Percentiles rank a stretch among this genome's conserved stretches.
Evolutionary conservation across 2,888 invertebrate genomes (phyloP).

Genomic region (Sarcophaga carnaria): DNA sequence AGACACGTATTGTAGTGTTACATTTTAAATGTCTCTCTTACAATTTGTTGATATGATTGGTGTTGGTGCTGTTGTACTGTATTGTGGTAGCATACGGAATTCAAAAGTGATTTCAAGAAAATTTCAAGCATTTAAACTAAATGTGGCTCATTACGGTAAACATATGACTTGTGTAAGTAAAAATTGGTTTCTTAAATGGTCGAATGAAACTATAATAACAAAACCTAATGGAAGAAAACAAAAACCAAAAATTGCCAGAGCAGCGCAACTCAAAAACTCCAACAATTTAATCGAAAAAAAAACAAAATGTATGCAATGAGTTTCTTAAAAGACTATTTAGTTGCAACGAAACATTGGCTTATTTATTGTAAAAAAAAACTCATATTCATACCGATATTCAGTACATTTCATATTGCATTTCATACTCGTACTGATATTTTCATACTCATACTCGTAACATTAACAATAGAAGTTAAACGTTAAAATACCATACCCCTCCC

Average conservation of each 20-base stretch:
- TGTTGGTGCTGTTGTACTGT: not conserved
- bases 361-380: slow-evolving; percentile 20
- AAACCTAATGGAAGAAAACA: not conserved
- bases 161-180: slow-evolving; percentile 60
- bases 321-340: no score
- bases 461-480: slow-evolving; percentile 38
- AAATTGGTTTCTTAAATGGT: not conserved
- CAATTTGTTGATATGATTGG: not conserved
- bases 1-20: slow-evolving; percentile 32
- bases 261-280: not conserved
- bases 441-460: not conserved
- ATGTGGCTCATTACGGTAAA: slow-evolving; percentile 67
- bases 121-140: slow-evolving; percentile 63
- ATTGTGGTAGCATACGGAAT: slow-evolving; percentile 48
- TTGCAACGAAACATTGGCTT: slow-evolving; percentile 39
- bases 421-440: no score
- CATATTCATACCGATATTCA: slow-evolving; percentile 16
- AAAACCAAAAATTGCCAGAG: not conserved
- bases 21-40: slow-evolving; percentile 45
- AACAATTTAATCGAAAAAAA: no score
- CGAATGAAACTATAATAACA: no score
- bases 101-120: slow-evolving; percentile 60
- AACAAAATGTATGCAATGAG: no score
- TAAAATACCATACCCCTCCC: slow-evolving; percentile 39
- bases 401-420: not conserved